phyloP scores from a whole-genome alignment of 1,140 invertebrate genomes.

The Zophobas atratus region DNA sequence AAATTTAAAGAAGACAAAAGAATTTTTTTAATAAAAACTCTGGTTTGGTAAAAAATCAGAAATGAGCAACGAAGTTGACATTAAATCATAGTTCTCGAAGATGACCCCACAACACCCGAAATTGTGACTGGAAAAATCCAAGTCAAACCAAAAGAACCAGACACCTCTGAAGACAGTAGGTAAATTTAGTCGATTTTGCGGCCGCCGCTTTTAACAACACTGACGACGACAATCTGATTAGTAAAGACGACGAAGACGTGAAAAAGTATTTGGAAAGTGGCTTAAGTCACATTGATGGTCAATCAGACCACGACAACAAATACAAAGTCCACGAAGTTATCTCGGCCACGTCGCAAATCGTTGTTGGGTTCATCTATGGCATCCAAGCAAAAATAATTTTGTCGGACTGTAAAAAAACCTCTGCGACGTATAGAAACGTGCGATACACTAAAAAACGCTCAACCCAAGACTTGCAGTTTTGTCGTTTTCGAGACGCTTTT shows the following conservation, averaged over 20 bases:
- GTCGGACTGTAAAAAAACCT: constrained; percentile 46
- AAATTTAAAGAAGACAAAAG: too few relatives aligned
- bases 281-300: constrained; percentile 56
- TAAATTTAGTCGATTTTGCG: constrained; percentile 64
- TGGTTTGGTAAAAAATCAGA: constrained; percentile 42
- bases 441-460: constrained; percentile 58
- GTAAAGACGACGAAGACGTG: constrained; percentile 65
- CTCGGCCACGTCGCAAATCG: constrained; percentile 56
- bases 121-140: background rate
- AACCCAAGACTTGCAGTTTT: constrained; percentile 59
- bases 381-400: constrained; percentile 51
- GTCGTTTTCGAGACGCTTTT: constrained; percentile 74
- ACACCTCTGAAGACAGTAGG: background rate
- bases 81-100: constrained; percentile 1
- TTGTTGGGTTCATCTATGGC: constrained; percentile 52
- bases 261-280: constrained; percentile 64
- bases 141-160: background rate
- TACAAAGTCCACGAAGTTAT: constrained; percentile 52
- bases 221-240: constrained; percentile 62
- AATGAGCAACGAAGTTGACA: constrained; percentile 57
- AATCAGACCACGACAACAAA: constrained; percentile 49
- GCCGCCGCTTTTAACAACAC: constrained; percentile 63
- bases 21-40: too few relatives aligned
- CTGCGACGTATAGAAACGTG: constrained; percentile 49
- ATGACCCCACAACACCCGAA: background rate